These are phyloP conservation scores for Esperia sulphurella DNA, from an alignment of 2,888 invertebrate species.

Conservation along the genomic window DNA sequence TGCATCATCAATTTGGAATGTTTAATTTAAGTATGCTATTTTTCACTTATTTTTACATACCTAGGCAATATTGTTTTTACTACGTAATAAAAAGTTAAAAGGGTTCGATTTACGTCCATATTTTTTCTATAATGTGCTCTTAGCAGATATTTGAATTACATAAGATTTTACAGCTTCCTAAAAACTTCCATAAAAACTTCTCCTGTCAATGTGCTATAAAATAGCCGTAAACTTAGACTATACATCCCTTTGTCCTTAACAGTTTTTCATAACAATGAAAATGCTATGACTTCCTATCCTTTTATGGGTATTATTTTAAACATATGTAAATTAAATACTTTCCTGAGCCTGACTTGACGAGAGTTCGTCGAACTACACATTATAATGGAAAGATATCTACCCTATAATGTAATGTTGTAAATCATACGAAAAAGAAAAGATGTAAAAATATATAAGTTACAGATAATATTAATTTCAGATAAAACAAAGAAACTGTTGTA, in stretches of 20 bases:
- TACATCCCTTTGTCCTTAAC: slow-evolving; percentile 41
- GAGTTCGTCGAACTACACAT: too few species aligned
- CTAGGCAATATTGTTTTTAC: background rate
- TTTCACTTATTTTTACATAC: too few species aligned
- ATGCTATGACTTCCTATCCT: slow-evolving; percentile 14
- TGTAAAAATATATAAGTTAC: too few species aligned
- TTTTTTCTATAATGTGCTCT: slow-evolving; percentile 16
- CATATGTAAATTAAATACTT: background rate
- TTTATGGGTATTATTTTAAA: background rate
- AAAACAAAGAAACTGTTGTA: too few species aligned
- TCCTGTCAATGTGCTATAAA: slow-evolving; percentile 52
- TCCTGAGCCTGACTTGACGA: too few species aligned
- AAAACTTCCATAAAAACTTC: slow-evolving; percentile 52
- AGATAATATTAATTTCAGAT: too few species aligned
- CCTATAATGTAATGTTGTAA: too few species aligned
- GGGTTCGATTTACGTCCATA: background rate
- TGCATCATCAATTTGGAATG: too few species aligned
- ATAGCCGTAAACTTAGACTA: slow-evolving; percentile 43
- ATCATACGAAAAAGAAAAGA: too few species aligned
- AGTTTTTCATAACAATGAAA: slow-evolving; percentile 39
- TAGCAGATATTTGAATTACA: slow-evolving; percentile 35
- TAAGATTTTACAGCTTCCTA: slow-evolving; percentile 40
- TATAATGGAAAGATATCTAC: too few species aligned
- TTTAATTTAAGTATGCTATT: background rate
- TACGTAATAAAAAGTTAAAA: background rate